These are phyloP conservation scores for Phocoena sinus DNA, from an alignment of 2,113 vertebrate genomes.

Conservation along the genomic window DNA sequence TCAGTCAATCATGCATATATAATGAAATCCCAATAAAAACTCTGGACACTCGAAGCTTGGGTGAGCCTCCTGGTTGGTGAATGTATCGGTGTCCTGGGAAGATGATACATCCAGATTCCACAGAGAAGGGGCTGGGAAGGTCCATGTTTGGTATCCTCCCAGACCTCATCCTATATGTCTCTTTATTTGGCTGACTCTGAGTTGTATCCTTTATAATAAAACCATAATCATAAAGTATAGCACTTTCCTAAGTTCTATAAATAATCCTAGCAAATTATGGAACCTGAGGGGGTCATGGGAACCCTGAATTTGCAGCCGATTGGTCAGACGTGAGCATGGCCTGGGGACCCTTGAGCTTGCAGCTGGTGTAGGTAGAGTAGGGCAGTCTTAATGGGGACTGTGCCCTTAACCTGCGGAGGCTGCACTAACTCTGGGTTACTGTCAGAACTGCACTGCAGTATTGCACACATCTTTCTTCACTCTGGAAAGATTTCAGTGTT, in stretches of 20 bases:
- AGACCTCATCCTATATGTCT: neutral
- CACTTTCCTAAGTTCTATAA: neutral
- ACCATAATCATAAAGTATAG: neutral
- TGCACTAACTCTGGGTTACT: neutral
- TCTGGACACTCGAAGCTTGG: neutral
- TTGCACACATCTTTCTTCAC: neutral
- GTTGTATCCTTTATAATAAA: neutral
- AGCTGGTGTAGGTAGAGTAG: neutral
- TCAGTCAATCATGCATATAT: neutral
- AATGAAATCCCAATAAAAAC: neutral
- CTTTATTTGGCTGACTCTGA: neutral
- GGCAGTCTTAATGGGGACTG: neutral
- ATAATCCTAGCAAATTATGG: neutral
- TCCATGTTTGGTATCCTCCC: neutral
- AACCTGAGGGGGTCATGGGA: neutral
- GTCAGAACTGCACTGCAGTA: neutral
- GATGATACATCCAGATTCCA: neutral
- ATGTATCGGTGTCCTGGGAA: neutral
- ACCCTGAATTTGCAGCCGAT: neutral
- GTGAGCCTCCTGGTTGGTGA: neutral
- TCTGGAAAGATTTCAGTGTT: neutral
- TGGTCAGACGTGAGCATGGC: neutral
- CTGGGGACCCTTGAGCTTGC: neutral
- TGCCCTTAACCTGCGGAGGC: neutral
- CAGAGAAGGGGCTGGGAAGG: neutral